Evolutionary conservation across 1,140 invertebrate genomes (phyloP).

Genomic region (Belonocnema kinseyi): DNA sequence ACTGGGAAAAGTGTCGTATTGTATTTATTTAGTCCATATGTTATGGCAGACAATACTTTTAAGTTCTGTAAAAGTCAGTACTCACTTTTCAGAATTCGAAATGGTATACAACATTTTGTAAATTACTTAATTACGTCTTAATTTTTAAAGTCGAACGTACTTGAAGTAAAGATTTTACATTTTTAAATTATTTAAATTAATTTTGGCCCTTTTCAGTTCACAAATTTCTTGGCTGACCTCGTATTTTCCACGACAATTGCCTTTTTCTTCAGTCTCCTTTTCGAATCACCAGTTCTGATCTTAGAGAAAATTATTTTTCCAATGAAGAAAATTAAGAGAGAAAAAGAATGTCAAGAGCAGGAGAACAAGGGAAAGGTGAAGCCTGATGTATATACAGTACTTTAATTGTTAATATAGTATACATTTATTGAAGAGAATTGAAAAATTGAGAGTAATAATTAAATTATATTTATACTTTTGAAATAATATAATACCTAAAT

Average conservation of each 20-base stretch:
- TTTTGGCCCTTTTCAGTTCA: constrained; percentile 36
- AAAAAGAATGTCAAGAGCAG: background rate
- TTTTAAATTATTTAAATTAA: background rate
- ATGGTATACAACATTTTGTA: too few species aligned
- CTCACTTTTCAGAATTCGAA: too few species aligned
- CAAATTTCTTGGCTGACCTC: constrained; percentile 39
- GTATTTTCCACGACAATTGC: constrained; percentile 35
- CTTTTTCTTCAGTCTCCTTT: constrained; percentile 43
- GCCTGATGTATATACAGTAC: too few species aligned
- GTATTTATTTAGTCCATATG: too few species aligned
- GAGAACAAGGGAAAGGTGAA: background rate
- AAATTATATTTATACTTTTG: background rate
- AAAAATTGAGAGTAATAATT: background rate
- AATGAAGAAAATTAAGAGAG: background rate
- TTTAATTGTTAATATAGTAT: too few species aligned
- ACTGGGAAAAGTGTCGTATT: too few species aligned
- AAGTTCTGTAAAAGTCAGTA: too few species aligned
- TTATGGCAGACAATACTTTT: too few species aligned
- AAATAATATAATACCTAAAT: too few species aligned
- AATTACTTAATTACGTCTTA: too few species aligned
- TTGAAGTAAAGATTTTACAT: background rate
- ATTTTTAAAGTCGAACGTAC: too few species aligned
- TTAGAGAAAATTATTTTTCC: constrained; percentile 47
- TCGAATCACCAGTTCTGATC: constrained; percentile 47
- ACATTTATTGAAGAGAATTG: too few species aligned